phyloP scores from a whole-genome alignment of 2,888 invertebrate genomes.

The Latrodectus hesperus region DNA sequence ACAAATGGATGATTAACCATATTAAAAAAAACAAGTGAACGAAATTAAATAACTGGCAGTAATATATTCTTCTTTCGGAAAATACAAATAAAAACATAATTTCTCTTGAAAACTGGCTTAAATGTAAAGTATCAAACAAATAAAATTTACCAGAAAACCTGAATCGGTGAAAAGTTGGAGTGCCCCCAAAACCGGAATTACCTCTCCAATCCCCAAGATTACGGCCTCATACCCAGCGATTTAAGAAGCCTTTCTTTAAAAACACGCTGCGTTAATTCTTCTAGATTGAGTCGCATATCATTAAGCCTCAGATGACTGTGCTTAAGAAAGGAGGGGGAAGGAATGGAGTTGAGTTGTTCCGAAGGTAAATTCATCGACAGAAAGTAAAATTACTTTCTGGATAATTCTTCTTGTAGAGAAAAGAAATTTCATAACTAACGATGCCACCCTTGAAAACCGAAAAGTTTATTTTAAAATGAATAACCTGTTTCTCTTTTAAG shows the following conservation, averaged over 20 bases:
- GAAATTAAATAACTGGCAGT: too few species aligned
- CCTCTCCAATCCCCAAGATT: conserved; percentile 15
- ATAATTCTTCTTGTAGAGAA: neutral
- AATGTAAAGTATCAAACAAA: neutral
- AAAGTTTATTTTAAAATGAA: conserved; percentile 3
- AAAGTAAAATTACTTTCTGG: neutral
- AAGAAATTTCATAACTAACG: conserved; percentile 9
- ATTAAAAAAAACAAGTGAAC: too few species aligned
- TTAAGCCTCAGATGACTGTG: conserved; percentile 25
- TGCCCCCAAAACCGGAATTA: conserved; percentile 16
- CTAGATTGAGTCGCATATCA: conserved; percentile 52
- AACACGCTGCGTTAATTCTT: conserved; percentile 31
- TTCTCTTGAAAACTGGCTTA: neutral
- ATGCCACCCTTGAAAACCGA: neutral
- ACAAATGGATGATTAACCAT: too few species aligned
- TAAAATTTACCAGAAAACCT: neutral
- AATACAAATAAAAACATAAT: too few species aligned
- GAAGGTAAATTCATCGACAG: conserved; percentile 12
- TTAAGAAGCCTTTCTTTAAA: conserved; percentile 39
- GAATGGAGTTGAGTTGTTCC: neutral
- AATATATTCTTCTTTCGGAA: too few species aligned
- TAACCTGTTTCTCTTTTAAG: neutral
- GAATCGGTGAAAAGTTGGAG: conserved; percentile 10
- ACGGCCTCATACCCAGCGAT: conserved; percentile 1
- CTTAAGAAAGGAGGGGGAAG: neutral